A percentile compares a stretch with the other conserved stretches of the same genome.
These are phyloP conservation scores for Thunnus thynnus DNA, from an alignment of 2,113 vertebrate genomes.

Conservation along the genomic window DNA sequence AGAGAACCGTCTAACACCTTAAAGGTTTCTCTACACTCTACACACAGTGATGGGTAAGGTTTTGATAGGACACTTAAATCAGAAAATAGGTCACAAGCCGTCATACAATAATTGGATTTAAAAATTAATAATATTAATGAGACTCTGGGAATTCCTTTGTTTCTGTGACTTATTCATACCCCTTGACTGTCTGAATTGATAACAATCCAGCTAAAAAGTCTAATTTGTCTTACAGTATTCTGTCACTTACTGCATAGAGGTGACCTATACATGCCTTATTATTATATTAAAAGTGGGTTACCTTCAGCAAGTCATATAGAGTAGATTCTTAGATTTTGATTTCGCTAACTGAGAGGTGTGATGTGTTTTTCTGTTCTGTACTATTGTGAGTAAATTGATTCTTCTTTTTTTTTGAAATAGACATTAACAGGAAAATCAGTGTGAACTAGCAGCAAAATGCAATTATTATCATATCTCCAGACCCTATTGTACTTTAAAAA, in stretches of 20 bases:
- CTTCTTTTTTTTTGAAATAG: no score
- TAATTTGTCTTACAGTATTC: constrained; percentile 65
- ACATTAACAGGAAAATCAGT: background rate
- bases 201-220: constrained; percentile 68
- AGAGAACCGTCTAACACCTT: constrained; percentile 33
- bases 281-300: constrained; percentile 36
- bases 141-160: constrained; percentile 77
- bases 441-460: background rate
- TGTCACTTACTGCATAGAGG: constrained; percentile 47
- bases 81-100: constrained; percentile 82
- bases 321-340: background rate
- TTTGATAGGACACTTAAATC: constrained; percentile 76
- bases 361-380: background rate
- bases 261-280: constrained; percentile 28
- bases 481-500: no score
- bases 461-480: no score
- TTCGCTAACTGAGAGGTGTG: background rate
- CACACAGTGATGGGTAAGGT: constrained; percentile 48
- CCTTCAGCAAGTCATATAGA: background rate
- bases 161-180: constrained; percentile 80
- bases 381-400: background rate
- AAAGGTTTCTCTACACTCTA: constrained; percentile 34
- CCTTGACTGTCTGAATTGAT: constrained; percentile 75
- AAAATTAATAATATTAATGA: constrained; percentile 86
- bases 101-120: constrained; percentile 84